Evolutionary conservation across 2,113 vertebrate species (phyloP).

Genomic region (Tiliqua scincoides): DNA sequence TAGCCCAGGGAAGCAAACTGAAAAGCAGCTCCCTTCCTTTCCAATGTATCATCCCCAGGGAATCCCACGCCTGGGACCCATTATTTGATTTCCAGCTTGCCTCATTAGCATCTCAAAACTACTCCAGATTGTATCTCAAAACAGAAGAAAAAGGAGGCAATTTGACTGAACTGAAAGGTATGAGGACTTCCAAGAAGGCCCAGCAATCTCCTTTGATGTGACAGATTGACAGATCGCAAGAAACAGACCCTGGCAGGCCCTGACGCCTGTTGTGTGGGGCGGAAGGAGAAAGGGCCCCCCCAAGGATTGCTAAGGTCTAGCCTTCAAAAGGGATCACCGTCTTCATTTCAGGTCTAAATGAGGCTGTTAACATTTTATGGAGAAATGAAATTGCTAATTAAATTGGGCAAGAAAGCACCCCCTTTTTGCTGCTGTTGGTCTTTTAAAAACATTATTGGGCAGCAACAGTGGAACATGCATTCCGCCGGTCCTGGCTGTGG

Average conservation of each 20-base stretch:
- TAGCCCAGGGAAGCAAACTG: background rate
- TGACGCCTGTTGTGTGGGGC: constrained; percentile 28
- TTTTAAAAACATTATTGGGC: background rate
- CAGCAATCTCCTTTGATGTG: constrained; percentile 57
- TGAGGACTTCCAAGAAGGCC: constrained; percentile 9
- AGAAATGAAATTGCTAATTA: constrained; percentile 17
- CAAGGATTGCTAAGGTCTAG: constrained; percentile 45
- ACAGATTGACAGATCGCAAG: constrained; percentile 56
- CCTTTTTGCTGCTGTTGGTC: background rate
- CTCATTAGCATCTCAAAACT: constrained; percentile 53
- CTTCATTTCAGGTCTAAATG: constrained; percentile 50
- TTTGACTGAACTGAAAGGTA: constrained; percentile 39
- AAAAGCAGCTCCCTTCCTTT: background rate
- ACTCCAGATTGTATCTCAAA: constrained; percentile 2
- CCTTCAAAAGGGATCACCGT: constrained; percentile 56
- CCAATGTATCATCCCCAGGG: background rate
- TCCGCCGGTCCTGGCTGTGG: too few species aligned
- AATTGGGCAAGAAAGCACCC: background rate
- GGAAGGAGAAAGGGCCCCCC: background rate
- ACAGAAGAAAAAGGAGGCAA: constrained; percentile 43
- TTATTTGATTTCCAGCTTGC: constrained; percentile 12
- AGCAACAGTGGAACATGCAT: too few species aligned
- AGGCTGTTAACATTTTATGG: constrained; percentile 43
- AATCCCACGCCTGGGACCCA: constrained; percentile 37
- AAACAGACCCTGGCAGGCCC: constrained; percentile 54